A percentile compares a stretch with the other conserved stretches of the same genome.
Evolutionary conservation across 2,113 vertebrate species (phyloP).

Genomic region (Rana temporaria): DNA sequence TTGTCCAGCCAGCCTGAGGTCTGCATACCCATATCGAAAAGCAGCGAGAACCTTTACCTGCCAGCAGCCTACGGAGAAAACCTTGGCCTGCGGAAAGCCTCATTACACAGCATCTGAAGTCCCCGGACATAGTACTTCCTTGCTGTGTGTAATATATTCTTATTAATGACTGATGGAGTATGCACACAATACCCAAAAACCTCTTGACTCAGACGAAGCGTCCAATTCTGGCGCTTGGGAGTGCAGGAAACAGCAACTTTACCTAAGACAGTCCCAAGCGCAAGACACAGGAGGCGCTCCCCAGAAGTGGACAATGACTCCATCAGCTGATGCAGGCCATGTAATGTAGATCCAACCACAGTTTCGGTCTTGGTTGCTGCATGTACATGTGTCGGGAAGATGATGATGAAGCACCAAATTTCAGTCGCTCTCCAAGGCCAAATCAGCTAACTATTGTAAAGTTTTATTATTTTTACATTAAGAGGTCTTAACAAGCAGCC

Average conservation of each 20-base stretch:
- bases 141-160: not conserved
- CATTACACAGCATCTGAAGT: not conserved
- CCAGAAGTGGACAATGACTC: not conserved
- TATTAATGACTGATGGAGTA: no score
- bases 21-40: constrained; percentile 11
- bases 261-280: not conserved
- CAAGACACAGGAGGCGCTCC: not conserved
- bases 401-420: no score
- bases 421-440: no score
- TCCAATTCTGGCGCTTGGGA: no score
- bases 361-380: not conserved
- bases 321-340: not conserved
- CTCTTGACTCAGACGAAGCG: not conserved
- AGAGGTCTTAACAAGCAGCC: no score
- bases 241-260: not conserved
- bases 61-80: not conserved
- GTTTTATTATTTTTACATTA: no score
- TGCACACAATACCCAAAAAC: not conserved
- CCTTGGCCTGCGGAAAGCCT: not conserved
- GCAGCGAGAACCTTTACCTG: not conserved
- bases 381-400: no score
- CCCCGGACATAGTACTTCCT: no score
- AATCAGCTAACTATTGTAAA: no score
- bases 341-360: no score
- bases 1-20: not conserved